Evolutionary conservation across 2,113 vertebrate genomes (phyloP).

Genomic region (Oreochromis spilurus): DNA sequence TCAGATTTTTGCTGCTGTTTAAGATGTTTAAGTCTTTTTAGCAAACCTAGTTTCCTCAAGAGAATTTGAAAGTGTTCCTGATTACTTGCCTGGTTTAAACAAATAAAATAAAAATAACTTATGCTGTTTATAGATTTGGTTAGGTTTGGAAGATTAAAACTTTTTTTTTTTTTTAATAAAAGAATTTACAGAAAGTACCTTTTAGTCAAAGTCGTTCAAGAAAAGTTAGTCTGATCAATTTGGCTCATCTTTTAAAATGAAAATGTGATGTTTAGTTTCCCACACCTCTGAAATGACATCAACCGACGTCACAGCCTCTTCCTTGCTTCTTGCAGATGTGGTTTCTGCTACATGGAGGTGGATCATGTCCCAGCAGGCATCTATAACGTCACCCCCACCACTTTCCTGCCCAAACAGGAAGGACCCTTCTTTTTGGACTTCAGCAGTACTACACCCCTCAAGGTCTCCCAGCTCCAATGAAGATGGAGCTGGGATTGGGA

Average conservation of each 20-base stretch:
- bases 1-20: background rate
- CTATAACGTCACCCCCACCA: conserved; percentile 93
- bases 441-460: conserved; percentile 78
- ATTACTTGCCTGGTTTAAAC: background rate
- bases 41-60: background rate
- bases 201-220: background rate
- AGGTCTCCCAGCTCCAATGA: conserved; percentile 91
- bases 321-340: conserved; percentile 77
- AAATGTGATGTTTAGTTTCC: background rate
- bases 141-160: background rate
- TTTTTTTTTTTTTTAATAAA: background rate
- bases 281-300: background rate
- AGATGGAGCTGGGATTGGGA: background rate
- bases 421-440: conserved; percentile 98
- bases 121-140: background rate
- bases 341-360: conserved; percentile 92
- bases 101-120: background rate
- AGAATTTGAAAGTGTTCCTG: background rate
- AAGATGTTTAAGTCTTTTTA: background rate
- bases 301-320: background rate
- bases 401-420: conserved; percentile 95
- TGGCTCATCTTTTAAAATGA: background rate
- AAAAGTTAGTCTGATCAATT: background rate
- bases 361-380: conserved; percentile 83
- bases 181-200: background rate